Base-by-base conservation (phyloP, 92 coral and sea anemone genomes). In the Actinernus sp. region DNA sequence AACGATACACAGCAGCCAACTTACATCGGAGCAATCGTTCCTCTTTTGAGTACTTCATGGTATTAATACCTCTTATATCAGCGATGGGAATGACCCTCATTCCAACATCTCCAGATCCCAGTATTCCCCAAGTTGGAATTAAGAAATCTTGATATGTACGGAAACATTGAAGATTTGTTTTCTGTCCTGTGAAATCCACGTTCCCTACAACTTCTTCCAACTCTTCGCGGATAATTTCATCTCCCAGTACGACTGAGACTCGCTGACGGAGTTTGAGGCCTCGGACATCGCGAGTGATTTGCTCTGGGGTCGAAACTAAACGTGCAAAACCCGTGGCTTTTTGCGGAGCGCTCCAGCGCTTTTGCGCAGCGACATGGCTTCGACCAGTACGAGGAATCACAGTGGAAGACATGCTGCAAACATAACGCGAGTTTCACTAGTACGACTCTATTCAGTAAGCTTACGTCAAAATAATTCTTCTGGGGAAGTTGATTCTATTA, bases 191-290 rank as follows among this genome's bases (percentile, higher is more conserved):
- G 23, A 81, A 58, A 58, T 83, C 93, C 25, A 76, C 87, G 60
- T 76, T 90, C 16, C 89, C 78, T 25, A 90, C 86, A 20, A 88
- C 83, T 14, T 72, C 97, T 77, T 90, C 97, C 44, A 90, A 73
- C 50, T 90, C 97, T 38, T 90, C 93, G 39, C 97, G 89, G 73
- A 90, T 86, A 52, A 75, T 74, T 48, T 90, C 89, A 78, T 90
- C 97, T 54, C 89, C 76, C 64, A 90, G 57, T 20, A 86, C 93
- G 38, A 86, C 62, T 14, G 97, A 86, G 4, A 90, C 97, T 36
- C 97, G 83, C 71, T 90, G 97, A 12, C 97, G 93, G 77, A 90
- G 97, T 66, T 90, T 90, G 69, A 90, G 59, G 53, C 97, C 97
- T 28, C 97, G 97, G n/a, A 90, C 97, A 72, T 90, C 97, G 57